A percentile compares a stretch with the other conserved stretches of the same genome.
Conservation (phyloP, 2,113 vertebrate genomes). For the Labeo rohita region DNA sequence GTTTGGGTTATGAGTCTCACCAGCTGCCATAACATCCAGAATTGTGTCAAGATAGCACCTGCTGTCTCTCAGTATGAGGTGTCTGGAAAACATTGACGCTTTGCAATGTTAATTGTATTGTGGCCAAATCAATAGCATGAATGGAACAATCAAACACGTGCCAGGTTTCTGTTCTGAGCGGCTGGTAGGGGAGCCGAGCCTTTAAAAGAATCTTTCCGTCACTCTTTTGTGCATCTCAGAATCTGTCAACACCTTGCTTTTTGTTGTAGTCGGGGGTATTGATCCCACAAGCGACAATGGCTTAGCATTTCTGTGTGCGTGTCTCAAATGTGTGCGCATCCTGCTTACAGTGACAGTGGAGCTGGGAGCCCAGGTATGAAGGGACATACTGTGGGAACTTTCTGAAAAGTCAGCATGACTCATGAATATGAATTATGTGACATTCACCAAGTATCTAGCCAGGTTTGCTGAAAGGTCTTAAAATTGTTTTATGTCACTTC, state of each 20-base stretch:
- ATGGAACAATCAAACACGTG: constrained; percentile 55
- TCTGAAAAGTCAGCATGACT: neutral
- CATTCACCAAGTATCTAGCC: neutral
- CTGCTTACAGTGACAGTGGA: neutral
- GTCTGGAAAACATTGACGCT: constrained; percentile 48
- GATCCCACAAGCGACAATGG: constrained; percentile 37
- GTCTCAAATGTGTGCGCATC: constrained; percentile 2
- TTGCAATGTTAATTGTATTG: constrained; percentile 53
- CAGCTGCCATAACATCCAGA: constrained; percentile 31
- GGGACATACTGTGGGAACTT: neutral
- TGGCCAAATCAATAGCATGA: constrained; percentile 55
- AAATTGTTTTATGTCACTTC: neutral
- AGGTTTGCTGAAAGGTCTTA: neutral
- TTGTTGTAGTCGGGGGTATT: constrained; percentile 50
- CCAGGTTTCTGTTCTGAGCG: constrained; percentile 41
- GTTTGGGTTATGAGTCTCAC: constrained; percentile 32
- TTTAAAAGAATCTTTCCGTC: constrained; percentile 43
- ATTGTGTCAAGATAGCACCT: constrained; percentile 34
- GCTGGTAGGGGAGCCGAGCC: constrained; percentile 24
- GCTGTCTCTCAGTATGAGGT: constrained; percentile 21
- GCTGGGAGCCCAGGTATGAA: neutral
- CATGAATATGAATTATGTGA: constrained; percentile 10
- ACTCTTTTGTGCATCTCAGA: constrained; percentile 28
- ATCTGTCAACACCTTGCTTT: constrained; percentile 43
- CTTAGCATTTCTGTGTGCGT: constrained; percentile 23